Conservation (phyloP, 2,797 vertebrate genomes). For the Scolopax rusticola region DNA sequence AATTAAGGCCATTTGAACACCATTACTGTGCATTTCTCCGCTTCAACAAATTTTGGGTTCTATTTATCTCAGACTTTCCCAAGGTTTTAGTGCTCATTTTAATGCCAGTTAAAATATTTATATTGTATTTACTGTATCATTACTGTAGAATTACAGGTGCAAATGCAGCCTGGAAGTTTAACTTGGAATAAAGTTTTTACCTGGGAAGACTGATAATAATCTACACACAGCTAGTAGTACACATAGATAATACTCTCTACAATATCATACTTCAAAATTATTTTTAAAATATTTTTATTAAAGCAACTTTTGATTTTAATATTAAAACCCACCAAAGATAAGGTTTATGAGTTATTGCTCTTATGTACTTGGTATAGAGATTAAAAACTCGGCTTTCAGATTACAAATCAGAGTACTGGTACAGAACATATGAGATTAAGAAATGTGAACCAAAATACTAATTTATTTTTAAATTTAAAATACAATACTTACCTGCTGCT, state of each 20-base stretch:
- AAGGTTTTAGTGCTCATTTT: background rate
- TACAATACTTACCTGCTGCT: conserved; percentile 81
- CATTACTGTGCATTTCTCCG: background rate
- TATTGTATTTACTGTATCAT: background rate
- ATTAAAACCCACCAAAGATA: background rate
- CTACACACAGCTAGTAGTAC: background rate
- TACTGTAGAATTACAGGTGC: background rate
- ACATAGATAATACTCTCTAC: background rate
- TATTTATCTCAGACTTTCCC: background rate
- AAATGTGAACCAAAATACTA: background rate
- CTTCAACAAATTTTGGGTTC: background rate
- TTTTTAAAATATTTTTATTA: background rate
- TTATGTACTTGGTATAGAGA: background rate
- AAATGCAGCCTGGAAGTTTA: background rate
- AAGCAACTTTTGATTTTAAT: background rate
- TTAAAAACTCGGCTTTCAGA: background rate
- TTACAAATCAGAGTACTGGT: background rate
- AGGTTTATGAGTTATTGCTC: background rate
- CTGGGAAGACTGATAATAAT: background rate
- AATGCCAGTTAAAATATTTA: background rate
- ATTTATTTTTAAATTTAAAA: background rate
- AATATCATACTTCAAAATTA: background rate
- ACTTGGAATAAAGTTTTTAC: background rate
- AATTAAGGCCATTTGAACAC: background rate
- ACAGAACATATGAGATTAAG: background rate